phyloP scores from a whole-genome alignment of 2,113 vertebrate genomes.

The Antechinus flavipes region DNA sequence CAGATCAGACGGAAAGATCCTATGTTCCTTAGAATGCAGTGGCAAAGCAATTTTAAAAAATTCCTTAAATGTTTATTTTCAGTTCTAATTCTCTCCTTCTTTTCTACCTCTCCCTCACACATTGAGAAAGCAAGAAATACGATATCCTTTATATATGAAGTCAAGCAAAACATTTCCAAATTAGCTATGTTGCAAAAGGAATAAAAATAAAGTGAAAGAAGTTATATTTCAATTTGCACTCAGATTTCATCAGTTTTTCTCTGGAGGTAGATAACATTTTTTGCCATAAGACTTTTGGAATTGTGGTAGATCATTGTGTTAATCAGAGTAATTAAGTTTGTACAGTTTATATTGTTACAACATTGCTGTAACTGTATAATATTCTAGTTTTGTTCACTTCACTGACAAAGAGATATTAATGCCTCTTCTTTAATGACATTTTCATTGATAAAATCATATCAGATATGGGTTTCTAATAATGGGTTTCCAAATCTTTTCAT shows the following conservation, averaged over 20 bases:
- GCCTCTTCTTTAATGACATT: not conserved
- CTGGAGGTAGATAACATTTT: not conserved
- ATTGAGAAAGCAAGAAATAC: not conserved
- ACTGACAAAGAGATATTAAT: not conserved
- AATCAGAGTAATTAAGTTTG: not conserved
- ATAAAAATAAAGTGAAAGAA: not conserved
- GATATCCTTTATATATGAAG: not conserved
- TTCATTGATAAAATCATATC: not conserved
- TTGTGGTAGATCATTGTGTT: not conserved
- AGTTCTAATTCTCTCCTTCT: not conserved
- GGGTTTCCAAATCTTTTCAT: constrained; percentile 97
- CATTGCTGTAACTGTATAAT: not conserved
- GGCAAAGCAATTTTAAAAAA: not conserved
- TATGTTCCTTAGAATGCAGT: not conserved
- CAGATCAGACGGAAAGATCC: not conserved
- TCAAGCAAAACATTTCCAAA: not conserved
- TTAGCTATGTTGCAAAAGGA: not conserved
- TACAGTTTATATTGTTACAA: not conserved
- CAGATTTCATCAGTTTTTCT: not conserved
- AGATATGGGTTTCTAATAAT: not conserved
- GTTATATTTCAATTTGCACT: not conserved
- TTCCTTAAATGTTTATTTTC: not conserved
- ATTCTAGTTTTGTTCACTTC: not conserved
- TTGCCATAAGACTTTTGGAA: not conserved
- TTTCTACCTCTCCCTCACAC: not conserved